phyloP scores from a whole-genome alignment of 2,113 vertebrate species.

The Neolamprologus devosi region DNA sequence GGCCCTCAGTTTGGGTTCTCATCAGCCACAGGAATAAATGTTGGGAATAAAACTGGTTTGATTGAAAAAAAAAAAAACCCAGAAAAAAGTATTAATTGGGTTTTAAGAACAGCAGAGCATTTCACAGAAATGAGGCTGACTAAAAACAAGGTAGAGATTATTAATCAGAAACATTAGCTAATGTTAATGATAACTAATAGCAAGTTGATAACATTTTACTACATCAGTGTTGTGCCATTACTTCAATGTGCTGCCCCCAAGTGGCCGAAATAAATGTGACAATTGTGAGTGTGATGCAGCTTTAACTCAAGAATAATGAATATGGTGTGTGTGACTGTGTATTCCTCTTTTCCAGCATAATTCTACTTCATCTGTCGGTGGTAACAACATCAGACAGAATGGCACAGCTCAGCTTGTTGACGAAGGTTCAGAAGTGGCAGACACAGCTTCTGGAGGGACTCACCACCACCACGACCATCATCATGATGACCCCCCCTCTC shows the following conservation, averaged over 20 bases:
- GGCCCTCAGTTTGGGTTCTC: not conserved
- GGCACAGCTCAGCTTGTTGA: not conserved
- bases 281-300: not conserved
- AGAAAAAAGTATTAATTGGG: not conserved
- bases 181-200: not conserved
- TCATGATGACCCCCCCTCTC: not conserved
- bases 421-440: not conserved
- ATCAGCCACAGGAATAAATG: not conserved
- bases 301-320: not conserved
- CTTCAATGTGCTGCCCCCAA: not conserved
- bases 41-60: not conserved
- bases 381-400: not conserved
- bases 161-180: not conserved
- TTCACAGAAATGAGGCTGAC: not conserved
- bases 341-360: not conserved
- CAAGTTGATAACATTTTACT: not conserved
- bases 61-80: rapidly evolving
- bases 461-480: not conserved
- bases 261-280: not conserved
- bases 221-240: not conserved
- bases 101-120: not conserved
- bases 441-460: not conserved
- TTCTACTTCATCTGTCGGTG: not conserved
- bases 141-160: not conserved
- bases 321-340: not conserved